Conservation (phyloP, 2,113 vertebrate species). For the Siniperca knerii region DNA sequence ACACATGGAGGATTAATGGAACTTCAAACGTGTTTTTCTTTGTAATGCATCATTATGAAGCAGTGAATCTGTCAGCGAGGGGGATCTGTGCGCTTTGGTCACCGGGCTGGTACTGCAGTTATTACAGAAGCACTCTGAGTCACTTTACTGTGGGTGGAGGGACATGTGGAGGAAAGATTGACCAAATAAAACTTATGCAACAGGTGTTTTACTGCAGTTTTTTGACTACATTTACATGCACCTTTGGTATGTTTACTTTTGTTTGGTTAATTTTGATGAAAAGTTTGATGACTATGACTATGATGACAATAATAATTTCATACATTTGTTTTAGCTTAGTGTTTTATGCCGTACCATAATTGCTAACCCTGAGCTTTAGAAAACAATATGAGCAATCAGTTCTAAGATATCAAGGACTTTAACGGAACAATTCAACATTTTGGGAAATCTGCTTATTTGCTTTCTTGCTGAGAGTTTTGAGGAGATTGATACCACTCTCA, state of each 20-base stretch:
- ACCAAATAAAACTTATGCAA: constrained; percentile 40
- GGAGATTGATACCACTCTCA: too few species aligned
- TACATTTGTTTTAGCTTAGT: constrained; percentile 6
- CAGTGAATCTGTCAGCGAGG: constrained; percentile 80
- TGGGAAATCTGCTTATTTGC: neutral
- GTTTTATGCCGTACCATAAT: neutral
- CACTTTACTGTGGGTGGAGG: constrained; percentile 41
- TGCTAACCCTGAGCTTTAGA: neutral
- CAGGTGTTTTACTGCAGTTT: constrained; percentile 58
- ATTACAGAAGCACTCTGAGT: constrained; percentile 47
- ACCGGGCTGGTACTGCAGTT: constrained; percentile 56
- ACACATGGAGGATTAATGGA: constrained; percentile 72
- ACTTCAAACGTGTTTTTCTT: constrained; percentile 83
- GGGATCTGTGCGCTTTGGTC: constrained; percentile 64
- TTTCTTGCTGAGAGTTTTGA: neutral
- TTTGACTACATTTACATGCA: constrained; percentile 29
- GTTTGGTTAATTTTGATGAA: constrained; percentile 30
- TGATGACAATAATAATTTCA: constrained; percentile 13
- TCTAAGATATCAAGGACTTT: neutral
- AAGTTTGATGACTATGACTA: neutral
- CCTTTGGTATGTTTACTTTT: neutral
- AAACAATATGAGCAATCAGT: neutral
- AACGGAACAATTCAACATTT: neutral
- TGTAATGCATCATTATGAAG: constrained; percentile 79
- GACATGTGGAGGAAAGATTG: constrained; percentile 43